Evolutionary conservation across 1,140 invertebrate genomes (phyloP).

Genomic region (Drosophila tropicalis): DNA sequence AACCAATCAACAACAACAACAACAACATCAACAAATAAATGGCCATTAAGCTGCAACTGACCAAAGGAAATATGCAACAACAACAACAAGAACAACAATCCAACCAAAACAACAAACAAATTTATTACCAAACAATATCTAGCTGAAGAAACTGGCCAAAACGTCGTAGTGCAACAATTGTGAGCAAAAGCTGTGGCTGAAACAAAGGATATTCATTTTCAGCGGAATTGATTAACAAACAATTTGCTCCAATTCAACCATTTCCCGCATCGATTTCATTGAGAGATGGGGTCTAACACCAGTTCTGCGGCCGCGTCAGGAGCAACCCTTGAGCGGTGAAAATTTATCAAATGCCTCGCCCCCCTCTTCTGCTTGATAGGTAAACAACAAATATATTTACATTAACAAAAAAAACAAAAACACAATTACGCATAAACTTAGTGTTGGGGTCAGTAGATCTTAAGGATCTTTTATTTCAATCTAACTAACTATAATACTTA

Average conservation of each 20-base stretch:
- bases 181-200: constrained; percentile 38
- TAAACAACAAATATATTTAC: constrained; percentile 40
- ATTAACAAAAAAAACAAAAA: no score
- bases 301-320: constrained; percentile 96
- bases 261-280: constrained; percentile 97
- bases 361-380: constrained; percentile 83
- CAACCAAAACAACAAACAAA: constrained; percentile 33
- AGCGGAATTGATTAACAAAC: constrained; percentile 55
- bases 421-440: no score
- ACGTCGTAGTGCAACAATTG: constrained; percentile 22
- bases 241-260: constrained; percentile 86
- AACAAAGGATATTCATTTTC: constrained; percentile 63
- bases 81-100: constrained; percentile 5
- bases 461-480: no score
- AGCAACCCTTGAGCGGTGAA: constrained; percentile 87
- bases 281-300: constrained; percentile 98
- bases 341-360: constrained; percentile 82
- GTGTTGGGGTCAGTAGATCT: no score
- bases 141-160: constrained; percentile 10
- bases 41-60: constrained; percentile 30
- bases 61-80: constrained; percentile 12
- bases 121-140: constrained; percentile 17
- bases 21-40: not conserved
- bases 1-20: constrained; percentile 4
- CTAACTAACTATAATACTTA: no score